Evolutionary conservation across 2,113 vertebrate species (phyloP).

Genomic region (Anthoscopus minutus): DNA sequence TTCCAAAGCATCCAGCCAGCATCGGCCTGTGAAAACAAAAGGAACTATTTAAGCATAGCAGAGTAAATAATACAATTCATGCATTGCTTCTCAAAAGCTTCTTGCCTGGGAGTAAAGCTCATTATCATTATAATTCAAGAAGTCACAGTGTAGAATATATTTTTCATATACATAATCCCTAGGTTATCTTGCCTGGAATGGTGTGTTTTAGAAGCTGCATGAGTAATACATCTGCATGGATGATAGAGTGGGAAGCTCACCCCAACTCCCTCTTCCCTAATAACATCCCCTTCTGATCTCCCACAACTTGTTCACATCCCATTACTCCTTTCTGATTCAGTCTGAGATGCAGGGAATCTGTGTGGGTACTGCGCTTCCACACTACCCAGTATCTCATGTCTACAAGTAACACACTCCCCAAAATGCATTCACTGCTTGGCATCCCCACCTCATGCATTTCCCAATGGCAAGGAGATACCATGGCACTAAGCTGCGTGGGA

Average conservation of each 20-base stretch:
- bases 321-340: background rate
- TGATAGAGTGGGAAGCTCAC: background rate
- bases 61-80: background rate
- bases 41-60: background rate
- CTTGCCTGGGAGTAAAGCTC: background rate
- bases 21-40: conserved; percentile 78
- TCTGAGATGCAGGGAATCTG: background rate
- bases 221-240: background rate
- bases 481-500: fast-evolving
- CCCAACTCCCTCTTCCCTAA: background rate
- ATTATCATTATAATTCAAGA: background rate
- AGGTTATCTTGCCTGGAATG: background rate
- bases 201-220: background rate
- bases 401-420: background rate
- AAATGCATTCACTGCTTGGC: background rate
- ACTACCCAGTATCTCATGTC: background rate
- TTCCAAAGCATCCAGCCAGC: conserved; percentile 96
- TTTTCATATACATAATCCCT: background rate
- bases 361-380: fast-evolving
- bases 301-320: background rate
- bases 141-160: background rate
- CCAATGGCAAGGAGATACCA: fast-evolving
- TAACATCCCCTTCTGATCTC: background rate
- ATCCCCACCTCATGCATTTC: background rate
- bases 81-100: background rate